Percentiles rank a stretch among this genome's conserved stretches.
Evolutionary conservation across 1,140 invertebrate genomes (phyloP).

Genomic region (Chelonus insularis): DNA sequence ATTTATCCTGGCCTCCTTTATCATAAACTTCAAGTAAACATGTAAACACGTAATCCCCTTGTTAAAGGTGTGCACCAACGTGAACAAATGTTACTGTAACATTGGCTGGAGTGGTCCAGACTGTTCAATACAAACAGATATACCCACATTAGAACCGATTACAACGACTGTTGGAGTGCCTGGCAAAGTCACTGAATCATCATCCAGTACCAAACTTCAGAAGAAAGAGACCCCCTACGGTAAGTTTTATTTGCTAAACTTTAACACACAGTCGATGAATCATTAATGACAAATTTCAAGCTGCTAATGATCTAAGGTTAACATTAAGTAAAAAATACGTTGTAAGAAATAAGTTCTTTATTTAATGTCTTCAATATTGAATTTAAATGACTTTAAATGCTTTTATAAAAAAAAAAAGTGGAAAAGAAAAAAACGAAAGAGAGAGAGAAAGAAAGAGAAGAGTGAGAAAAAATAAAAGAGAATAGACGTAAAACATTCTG

Average conservation of each 20-base stretch:
- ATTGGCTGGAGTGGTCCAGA: slow-evolving; percentile 86
- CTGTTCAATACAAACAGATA: slow-evolving; percentile 78
- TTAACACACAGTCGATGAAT: background rate
- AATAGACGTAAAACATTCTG: too few species aligned
- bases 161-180: slow-evolving; percentile 54
- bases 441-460: background rate
- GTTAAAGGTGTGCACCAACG: slow-evolving; percentile 87
- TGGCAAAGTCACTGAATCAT: slow-evolving; percentile 59
- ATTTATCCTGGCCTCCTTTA: too few species aligned
- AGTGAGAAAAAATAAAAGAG: slow-evolving; percentile 2
- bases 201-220: slow-evolving; percentile 74
- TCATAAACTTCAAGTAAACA: too few species aligned
- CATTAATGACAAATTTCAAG: background rate
- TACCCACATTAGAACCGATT: slow-evolving; percentile 63
- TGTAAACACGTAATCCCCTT: slow-evolving; percentile 9
- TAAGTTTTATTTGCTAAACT: slow-evolving; percentile 62
- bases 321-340: too few species aligned
- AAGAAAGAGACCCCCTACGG: slow-evolving; percentile 88
- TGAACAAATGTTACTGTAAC: slow-evolving; percentile 89
- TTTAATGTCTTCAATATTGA: background rate
- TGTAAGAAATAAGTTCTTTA: too few species aligned
- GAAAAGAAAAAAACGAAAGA: background rate
- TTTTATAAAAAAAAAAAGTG: background rate
- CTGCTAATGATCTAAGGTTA: too few species aligned
- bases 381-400: background rate